Evolutionary conservation across 1,140 invertebrate genomes (phyloP).

Genomic region (Drosophila eugracilis): DNA sequence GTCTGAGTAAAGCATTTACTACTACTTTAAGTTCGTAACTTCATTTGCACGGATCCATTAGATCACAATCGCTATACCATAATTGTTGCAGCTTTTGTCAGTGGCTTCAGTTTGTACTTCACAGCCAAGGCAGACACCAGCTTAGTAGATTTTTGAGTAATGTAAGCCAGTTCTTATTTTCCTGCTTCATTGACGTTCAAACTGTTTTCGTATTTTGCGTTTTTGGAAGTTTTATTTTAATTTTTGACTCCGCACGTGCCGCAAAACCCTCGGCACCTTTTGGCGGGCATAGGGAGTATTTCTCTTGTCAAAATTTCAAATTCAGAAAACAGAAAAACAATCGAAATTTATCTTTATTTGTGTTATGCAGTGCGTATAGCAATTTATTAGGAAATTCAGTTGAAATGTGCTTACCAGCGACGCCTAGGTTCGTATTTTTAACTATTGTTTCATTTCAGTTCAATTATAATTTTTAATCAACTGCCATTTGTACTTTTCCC

Average conservation of each 20-base stretch:
- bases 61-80: background rate
- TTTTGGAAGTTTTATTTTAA: background rate
- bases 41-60: background rate
- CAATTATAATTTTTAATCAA: constrained; percentile 45
- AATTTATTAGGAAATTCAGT: constrained; percentile 84
- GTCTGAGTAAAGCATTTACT: too few relatives aligned
- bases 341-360: constrained; percentile 67
- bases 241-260: constrained; percentile 9
- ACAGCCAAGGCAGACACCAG: constrained; percentile 32
- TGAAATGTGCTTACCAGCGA: constrained; percentile 83
- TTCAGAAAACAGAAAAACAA: constrained; percentile 49
- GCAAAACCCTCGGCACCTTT: constrained; percentile 39
- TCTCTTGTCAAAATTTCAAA: constrained; percentile 29
- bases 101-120: constrained; percentile 26
- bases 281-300: constrained; percentile 8
- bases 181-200: constrained; percentile 9
- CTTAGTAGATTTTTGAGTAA: background rate
- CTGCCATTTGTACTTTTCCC: constrained; percentile 30
- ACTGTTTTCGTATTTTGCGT: constrained; percentile 6
- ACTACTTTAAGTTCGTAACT: background rate
- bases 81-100: constrained; percentile 3
- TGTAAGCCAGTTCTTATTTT: background rate
- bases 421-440: constrained; percentile 79
- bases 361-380: constrained; percentile 81
- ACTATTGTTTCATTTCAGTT: constrained; percentile 33